Conservation (phyloP, 2,888 invertebrate genomes). For the Bursaphelenchus okinawaensis region DNA sequence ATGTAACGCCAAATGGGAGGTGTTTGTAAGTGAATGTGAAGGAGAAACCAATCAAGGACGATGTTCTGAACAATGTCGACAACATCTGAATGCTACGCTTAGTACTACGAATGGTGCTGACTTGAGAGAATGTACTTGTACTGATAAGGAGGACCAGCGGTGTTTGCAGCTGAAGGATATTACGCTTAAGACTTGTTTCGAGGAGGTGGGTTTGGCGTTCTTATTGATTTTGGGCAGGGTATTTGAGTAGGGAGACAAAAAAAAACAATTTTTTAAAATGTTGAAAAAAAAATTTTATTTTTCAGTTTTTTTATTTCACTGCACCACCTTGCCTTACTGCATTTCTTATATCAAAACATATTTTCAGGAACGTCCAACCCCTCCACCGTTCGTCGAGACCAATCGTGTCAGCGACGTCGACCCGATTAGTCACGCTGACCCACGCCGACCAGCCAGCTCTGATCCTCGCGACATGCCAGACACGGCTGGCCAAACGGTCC, state of each 20-base stretch:
- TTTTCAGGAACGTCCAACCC: background rate
- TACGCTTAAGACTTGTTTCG: slow-evolving; percentile 2
- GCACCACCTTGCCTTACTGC: too few relatives aligned
- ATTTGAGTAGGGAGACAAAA: too few relatives aligned
- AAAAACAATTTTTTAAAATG: too few relatives aligned
- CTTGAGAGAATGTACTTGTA: slow-evolving; percentile 51
- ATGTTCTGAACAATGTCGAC: slow-evolving; percentile 45
- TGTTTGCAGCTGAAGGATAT: slow-evolving; percentile 41
- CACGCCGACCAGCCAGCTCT: slow-evolving; percentile 2
- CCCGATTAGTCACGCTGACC: background rate
- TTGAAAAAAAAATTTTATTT: too few relatives aligned
- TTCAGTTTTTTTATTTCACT: too few relatives aligned
- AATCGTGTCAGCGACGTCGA: background rate
- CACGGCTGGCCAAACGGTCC: background rate
- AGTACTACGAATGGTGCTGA: slow-evolving; percentile 29
- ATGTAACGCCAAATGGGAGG: slow-evolving; percentile 55
- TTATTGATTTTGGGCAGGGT: too few relatives aligned
- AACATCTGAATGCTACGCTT: slow-evolving; percentile 36
- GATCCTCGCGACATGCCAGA: slow-evolving; percentile 10
- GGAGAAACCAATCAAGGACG: slow-evolving; percentile 46
- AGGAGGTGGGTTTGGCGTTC: slow-evolving; percentile 1
- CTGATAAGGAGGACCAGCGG: slow-evolving; percentile 52
- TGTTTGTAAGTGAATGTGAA: slow-evolving; percentile 56
- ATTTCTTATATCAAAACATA: too few relatives aligned
- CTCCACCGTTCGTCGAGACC: background rate